phyloP scores from a whole-genome alignment of 2,113 vertebrate genomes.

The Trichomycterus rosablanca region DNA sequence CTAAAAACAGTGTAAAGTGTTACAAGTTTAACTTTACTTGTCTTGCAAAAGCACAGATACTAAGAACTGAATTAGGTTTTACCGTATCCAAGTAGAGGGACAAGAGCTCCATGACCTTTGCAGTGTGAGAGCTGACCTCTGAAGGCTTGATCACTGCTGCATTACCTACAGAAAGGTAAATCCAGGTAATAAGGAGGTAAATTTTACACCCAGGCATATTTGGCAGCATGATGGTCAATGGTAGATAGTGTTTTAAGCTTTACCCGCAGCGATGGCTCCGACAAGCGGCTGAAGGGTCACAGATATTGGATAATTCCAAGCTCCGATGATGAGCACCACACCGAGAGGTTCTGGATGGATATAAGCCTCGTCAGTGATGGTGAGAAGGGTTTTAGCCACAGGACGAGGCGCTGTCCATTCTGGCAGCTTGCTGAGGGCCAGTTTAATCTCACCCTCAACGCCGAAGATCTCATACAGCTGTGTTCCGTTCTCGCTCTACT shows the following conservation, averaged over 20 bases:
- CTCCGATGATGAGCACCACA: slow-evolving; percentile 71
- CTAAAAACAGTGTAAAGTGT: no score
- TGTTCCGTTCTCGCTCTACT: slow-evolving; percentile 56
- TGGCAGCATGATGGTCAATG: no score
- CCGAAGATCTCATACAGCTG: slow-evolving; percentile 71
- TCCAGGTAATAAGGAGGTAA: background rate
- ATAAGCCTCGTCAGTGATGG: slow-evolving; percentile 60
- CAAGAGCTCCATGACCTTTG: slow-evolving; percentile 73
- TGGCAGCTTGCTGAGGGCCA: slow-evolving; percentile 54
- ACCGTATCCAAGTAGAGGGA: slow-evolving; percentile 82
- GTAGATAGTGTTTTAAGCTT: no score
- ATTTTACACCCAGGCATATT: no score
- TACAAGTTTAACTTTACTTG: no score
- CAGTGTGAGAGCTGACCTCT: slow-evolving; percentile 77
- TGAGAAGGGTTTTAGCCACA: slow-evolving; percentile 60
- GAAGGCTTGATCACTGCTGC: slow-evolving; percentile 84
- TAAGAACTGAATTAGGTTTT: slow-evolving; percentile 15
- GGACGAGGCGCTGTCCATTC: slow-evolving; percentile 65
- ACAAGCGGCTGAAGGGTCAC: slow-evolving; percentile 69
- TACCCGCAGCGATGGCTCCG: slow-evolving; percentile 79
- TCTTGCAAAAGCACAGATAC: background rate
- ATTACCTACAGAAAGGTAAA: slow-evolving; percentile 69
- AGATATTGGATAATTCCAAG: slow-evolving; percentile 78
- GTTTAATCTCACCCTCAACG: slow-evolving; percentile 60
- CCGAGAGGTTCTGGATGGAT: slow-evolving; percentile 68